phyloP scores from a whole-genome alignment of 1,140 invertebrate species.

The Matsumurasca onukii region DNA sequence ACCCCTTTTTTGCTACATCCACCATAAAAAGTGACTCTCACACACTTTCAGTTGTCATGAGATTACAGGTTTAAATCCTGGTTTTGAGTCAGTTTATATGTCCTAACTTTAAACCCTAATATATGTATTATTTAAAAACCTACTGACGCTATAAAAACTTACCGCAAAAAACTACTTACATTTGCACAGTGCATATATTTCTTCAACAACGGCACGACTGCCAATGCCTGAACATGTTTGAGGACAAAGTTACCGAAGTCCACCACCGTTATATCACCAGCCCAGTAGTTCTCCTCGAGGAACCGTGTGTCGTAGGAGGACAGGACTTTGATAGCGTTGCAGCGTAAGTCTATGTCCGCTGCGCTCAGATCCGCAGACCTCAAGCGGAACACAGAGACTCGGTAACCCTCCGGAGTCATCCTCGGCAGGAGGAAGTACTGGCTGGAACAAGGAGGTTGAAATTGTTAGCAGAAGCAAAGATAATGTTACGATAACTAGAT shows the following conservation, averaged over 20 bases:
- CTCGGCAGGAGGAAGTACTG: slow-evolving; percentile 18
- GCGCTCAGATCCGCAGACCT: not conserved
- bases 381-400: not conserved
- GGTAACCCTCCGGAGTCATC: slow-evolving; percentile 24
- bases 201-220: slow-evolving; percentile 20
- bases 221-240: not conserved
- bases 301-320: slow-evolving; percentile 36
- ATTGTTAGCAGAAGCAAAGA: too few species aligned
- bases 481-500: too few species aligned
- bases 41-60: too few species aligned
- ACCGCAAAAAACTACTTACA: not conserved
- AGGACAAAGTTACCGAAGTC: slow-evolving; percentile 28
- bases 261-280: slow-evolving; percentile 37
- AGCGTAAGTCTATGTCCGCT: not conserved
- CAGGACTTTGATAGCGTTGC: slow-evolving; percentile 18
- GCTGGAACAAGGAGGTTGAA: slow-evolving; percentile 9
- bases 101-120: too few species aligned
- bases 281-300: slow-evolving; percentile 35
- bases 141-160: too few species aligned
- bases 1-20: too few species aligned
- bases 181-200: slow-evolving; percentile 23
- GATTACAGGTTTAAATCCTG: too few species aligned
- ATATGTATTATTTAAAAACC: too few species aligned
- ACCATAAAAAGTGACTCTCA: too few species aligned
- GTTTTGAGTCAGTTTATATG: too few species aligned